phyloP scores from a whole-genome alignment of 2,113 vertebrate species.

The Myodes glareolus region DNA sequence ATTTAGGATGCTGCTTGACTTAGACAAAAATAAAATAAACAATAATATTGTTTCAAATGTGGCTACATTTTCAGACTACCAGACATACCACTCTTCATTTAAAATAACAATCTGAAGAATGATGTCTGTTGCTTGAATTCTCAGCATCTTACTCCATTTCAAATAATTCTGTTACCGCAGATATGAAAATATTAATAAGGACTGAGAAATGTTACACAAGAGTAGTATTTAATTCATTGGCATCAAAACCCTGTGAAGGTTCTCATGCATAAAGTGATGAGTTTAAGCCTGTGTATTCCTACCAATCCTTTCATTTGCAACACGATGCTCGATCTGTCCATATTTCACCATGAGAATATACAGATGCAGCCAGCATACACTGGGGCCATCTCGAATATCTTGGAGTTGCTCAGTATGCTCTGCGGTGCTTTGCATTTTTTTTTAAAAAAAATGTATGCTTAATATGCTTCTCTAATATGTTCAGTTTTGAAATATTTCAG shows the following conservation, averaged over 20 bases:
- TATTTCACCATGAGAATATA: constrained; percentile 20
- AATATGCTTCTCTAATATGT: constrained; percentile 50
- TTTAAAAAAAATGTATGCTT: constrained; percentile 34
- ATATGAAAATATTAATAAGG: constrained; percentile 59
- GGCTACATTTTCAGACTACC: not conserved
- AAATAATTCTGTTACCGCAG: constrained; percentile 49
- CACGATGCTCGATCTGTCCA: not conserved
- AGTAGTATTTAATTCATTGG: constrained; percentile 69
- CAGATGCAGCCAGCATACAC: not conserved
- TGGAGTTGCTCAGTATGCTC: not conserved
- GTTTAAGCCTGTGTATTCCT: constrained; percentile 58
- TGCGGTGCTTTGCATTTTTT: constrained; percentile 44
- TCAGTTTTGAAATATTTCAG: constrained; percentile 72
- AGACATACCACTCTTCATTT: constrained; percentile 42
- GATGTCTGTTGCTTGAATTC: not conserved
- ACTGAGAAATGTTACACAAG: constrained; percentile 46
- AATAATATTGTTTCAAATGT: constrained; percentile 46
- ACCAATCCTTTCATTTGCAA: constrained; percentile 55
- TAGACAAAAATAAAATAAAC: constrained; percentile 28
- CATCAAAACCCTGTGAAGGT: constrained; percentile 46
- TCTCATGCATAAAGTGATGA: constrained; percentile 62
- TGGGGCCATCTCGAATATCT: constrained; percentile 31
- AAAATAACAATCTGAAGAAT: constrained; percentile 44
- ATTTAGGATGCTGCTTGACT: not conserved
- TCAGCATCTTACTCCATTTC: constrained; percentile 58